These are phyloP conservation scores for Oeneis ivallda DNA, from an alignment of 2,888 invertebrate genomes.

Conservation along the genomic window DNA sequence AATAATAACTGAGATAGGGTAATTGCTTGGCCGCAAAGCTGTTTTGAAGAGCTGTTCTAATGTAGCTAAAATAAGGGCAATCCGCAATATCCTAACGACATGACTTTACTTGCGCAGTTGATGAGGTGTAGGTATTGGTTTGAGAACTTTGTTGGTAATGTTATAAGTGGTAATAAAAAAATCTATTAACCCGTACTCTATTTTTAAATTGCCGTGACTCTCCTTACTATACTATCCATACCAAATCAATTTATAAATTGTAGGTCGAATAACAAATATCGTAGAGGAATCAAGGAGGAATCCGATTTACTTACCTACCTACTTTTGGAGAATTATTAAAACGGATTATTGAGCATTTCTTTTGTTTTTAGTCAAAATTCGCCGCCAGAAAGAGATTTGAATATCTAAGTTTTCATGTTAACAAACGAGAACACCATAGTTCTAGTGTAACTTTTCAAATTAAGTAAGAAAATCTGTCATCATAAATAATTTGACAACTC, in stretches of 20 bases:
- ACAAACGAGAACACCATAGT: too few relatives aligned
- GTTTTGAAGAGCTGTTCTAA: constrained; percentile 19
- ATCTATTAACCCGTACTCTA: background rate
- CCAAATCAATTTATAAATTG: constrained; percentile 12
- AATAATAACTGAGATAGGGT: constrained; percentile 28
- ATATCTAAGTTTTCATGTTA: too few relatives aligned
- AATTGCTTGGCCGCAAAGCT: constrained; percentile 28
- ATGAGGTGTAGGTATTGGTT: too few relatives aligned
- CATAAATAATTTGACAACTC: too few relatives aligned
- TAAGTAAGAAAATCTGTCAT: too few relatives aligned
- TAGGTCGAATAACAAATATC: constrained; percentile 9
- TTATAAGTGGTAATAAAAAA: too few relatives aligned
- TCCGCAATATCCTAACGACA: too few relatives aligned
- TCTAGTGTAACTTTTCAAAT: too few relatives aligned
- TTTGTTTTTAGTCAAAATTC: background rate
- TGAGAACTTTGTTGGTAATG: too few relatives aligned
- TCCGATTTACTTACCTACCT: background rate
- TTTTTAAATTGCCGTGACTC: constrained; percentile 21
- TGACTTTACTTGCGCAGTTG: too few relatives aligned
- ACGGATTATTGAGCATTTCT: background rate
- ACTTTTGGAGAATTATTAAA: background rate
- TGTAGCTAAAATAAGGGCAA: background rate
- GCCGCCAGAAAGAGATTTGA: too few relatives aligned
- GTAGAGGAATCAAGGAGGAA: background rate
- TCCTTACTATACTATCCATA: background rate